Evolutionary conservation across 2,888 invertebrate species (phyloP).

Genomic region (Hipparchia semele): DNA sequence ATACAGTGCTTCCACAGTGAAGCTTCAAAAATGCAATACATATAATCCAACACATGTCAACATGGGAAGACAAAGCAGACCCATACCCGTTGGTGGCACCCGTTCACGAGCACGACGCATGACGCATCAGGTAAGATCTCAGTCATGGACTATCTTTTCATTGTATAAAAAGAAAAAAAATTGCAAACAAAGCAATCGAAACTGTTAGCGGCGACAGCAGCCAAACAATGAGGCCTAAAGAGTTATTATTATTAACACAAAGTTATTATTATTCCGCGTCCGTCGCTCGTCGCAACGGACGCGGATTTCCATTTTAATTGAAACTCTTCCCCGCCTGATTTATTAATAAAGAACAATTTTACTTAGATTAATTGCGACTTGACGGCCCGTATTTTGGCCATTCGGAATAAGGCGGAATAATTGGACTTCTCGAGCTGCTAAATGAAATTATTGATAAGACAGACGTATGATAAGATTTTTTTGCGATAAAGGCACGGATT

Average conservation of each 20-base stretch:
- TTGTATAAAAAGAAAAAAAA: no score
- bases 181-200: neutral
- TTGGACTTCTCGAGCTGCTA: neutral
- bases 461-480: no score
- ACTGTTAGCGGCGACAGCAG: neutral
- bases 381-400: conserved; percentile 21
- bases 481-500: no score
- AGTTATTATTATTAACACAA: conserved; percentile 6
- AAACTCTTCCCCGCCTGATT: conserved; percentile 46
- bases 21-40: no score
- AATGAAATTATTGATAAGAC: no score
- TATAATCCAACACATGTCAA: no score
- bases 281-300: conserved; percentile 22
- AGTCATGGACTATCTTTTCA: no score
- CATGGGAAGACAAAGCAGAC: no score
- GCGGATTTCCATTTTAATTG: conserved; percentile 38
- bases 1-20: no score
- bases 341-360: conserved; percentile 67
- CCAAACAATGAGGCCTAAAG: conserved; percentile 8
- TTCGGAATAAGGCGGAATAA: neutral
- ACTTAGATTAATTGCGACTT: conserved; percentile 60
- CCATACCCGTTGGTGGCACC: no score
- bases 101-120: no score
- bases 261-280: conserved; percentile 26
- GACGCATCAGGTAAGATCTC: no score